Base-by-base conservation (phyloP, 2,797 vertebrate species). In the Euphonia xanthogaster region DNA sequence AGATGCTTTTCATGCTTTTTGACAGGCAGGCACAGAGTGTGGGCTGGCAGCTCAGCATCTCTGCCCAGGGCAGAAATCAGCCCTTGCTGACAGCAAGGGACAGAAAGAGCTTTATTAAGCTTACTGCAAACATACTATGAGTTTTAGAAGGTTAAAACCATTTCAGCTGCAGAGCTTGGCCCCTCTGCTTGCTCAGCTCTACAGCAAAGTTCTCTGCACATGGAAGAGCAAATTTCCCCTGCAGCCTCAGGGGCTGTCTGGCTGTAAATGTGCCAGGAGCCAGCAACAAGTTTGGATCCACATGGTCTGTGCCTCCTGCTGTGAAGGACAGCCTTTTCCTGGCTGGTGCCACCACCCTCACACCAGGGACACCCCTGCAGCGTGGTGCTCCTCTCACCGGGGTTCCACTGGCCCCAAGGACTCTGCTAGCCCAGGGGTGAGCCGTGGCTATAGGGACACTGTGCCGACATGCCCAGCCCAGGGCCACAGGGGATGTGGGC, bases 311-410 rank as follows among this genome's bases (percentile, higher is more conserved):
- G 44, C 33, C 60, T 82, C 54, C 12, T 20, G 51, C 37, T 72
- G 22, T 37, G 4, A 1, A 44, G 14, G 23, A 55, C 5, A 76
- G 28, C 47, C 15, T 62, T 50, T 53, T 57, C 48, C 51, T 40
- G 8, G 28, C 10, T 1, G 1, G 3, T 37, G 28, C 45, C 58
- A 51, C 17, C 17, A 53, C 27, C 11, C 22, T 3, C 4, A 22
- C 45, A 68, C n/a, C 78, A 71, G 53, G 8, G 3, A 57, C 48
- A 62, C 24, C 8, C 35, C 5, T 7, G 20, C 24, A 31, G 48
- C 4, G 0, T 2, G 0, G 27, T 18, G 23, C 47, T 50, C 14
- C 53, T 77, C 1, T 0, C 22, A 16, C 22, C 0, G 0, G 23
- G 19, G 17, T 40, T 33, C 25, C 8, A 0, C n/a, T 40, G 60